phyloP scores from a whole-genome alignment of 2,113 vertebrate genomes.

The Trematocara macrostoma region DNA sequence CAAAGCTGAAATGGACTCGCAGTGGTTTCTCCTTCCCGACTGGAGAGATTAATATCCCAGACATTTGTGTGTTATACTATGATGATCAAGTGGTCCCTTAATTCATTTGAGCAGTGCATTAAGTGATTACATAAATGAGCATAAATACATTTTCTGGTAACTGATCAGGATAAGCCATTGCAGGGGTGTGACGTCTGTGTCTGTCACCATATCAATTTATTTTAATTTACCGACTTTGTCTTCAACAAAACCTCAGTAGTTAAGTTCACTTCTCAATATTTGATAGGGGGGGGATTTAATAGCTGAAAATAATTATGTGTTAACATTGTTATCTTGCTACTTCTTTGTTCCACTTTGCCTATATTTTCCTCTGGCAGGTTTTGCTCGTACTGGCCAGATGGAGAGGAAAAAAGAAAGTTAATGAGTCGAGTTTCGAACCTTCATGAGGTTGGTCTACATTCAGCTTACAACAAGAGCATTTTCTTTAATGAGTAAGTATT shows the following conservation, averaged over 20 bases:
- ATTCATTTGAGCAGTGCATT: neutral
- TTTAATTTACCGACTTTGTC: fast-evolving
- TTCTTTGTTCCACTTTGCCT: neutral
- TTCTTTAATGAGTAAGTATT: neutral
- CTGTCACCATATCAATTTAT: too few species aligned
- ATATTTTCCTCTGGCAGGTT: neutral
- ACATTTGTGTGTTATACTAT: neutral
- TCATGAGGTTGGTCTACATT: fast-evolving
- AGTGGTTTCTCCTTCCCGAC: neutral
- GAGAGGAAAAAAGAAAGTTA: neutral
- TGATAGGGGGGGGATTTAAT: neutral
- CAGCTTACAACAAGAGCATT: neutral
- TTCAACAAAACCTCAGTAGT: neutral
- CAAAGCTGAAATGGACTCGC: neutral
- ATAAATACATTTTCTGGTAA: neutral
- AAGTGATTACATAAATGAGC: neutral
- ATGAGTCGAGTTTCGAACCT: neutral
- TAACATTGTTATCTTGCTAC: neutral
- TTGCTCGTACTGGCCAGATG: neutral
- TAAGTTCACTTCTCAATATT: neutral
- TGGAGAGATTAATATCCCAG: neutral
- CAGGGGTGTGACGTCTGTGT: neutral
- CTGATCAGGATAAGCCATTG: neutral
- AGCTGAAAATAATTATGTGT: neutral
- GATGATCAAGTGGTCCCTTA: neutral